Conservation (phyloP, 2,797 vertebrate species). For the Artibeus lituratus region DNA sequence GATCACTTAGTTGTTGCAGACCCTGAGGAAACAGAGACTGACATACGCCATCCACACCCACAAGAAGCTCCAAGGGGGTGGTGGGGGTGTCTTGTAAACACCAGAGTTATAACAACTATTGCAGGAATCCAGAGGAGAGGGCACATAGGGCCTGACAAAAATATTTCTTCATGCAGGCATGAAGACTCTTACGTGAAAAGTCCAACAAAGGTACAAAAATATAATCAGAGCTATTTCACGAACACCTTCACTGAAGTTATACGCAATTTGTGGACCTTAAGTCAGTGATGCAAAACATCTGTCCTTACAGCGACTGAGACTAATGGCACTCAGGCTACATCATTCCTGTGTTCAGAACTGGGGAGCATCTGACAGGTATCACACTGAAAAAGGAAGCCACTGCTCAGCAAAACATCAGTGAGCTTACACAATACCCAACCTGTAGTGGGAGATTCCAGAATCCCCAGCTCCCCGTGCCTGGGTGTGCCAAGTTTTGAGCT, state of each 20-base stretch:
- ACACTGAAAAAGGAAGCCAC: slow-evolving; percentile 5
- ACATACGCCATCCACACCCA: not conserved
- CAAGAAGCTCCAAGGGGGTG: not conserved
- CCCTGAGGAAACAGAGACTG: not conserved
- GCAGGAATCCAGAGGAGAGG: not conserved
- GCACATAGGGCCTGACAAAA: not conserved
- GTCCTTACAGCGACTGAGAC: not conserved
- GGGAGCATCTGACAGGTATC: not conserved
- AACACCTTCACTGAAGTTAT: slow-evolving; percentile 34
- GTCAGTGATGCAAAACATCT: not conserved
- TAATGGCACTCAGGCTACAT: not conserved
- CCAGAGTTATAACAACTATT: not conserved
- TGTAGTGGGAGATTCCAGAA: slow-evolving; percentile 53
- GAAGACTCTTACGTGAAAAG: slow-evolving; percentile 11
- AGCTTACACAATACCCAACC: slow-evolving; percentile 50
- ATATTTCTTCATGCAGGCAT: not conserved
- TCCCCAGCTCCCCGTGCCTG: not conserved
- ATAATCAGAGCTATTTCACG: slow-evolving; percentile 18
- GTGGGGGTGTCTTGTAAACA: not conserved
- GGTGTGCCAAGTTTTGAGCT: slow-evolving; percentile 46
- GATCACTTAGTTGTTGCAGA: slow-evolving; percentile 1
- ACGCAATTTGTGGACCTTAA: not conserved
- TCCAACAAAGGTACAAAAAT: slow-evolving; percentile 26
- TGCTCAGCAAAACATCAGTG: slow-evolving; percentile 21
- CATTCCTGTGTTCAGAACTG: not conserved